These are phyloP conservation scores for Apamea monoglypha DNA, from an alignment of 2,888 invertebrate genomes.

Conservation along the genomic window DNA sequence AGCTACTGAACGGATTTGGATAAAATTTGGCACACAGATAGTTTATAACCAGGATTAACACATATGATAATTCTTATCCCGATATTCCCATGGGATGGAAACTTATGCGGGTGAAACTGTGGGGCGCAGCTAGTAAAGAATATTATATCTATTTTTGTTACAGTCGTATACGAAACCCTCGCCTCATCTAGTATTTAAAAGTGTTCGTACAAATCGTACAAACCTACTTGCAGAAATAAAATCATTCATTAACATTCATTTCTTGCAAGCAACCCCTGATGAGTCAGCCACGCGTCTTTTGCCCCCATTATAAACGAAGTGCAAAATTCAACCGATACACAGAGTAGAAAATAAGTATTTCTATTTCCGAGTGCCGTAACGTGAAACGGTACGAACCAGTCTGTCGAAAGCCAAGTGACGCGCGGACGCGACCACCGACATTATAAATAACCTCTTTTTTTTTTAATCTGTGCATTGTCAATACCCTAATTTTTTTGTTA, in stretches of 20 bases:
- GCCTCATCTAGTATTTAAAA: not conserved
- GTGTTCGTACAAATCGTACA: no score
- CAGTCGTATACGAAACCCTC: not conserved
- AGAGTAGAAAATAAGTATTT: slow-evolving; percentile 76
- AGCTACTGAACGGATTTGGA: no score
- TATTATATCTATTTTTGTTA: no score
- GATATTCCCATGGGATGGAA: no score
- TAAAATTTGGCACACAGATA: no score
- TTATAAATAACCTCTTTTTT: slow-evolving; percentile 52
- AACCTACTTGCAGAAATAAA: not conserved
- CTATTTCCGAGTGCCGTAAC: slow-evolving; percentile 81
- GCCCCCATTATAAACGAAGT: slow-evolving; percentile 60
- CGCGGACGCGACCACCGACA: slow-evolving; percentile 72
- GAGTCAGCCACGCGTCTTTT: slow-evolving; percentile 55
- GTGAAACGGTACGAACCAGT: slow-evolving; percentile 74
- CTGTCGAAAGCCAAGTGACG: slow-evolving; percentile 71
- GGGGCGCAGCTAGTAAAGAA: no score
- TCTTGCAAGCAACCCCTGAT: slow-evolving; percentile 58
- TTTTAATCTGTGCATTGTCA: slow-evolving; percentile 58
- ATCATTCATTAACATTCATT: slow-evolving; percentile 7
- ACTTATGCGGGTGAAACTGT: no score
- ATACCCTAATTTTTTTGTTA: slow-evolving; percentile 48
- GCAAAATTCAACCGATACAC: slow-evolving; percentile 72
- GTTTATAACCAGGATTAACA: no score
- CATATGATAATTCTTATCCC: no score